Percentiles rank a stretch among this genome's conserved stretches.
Evolutionary conservation across 1,140 invertebrate genomes (phyloP).

Genomic region (Scaptodrosophila lebanonensis): DNA sequence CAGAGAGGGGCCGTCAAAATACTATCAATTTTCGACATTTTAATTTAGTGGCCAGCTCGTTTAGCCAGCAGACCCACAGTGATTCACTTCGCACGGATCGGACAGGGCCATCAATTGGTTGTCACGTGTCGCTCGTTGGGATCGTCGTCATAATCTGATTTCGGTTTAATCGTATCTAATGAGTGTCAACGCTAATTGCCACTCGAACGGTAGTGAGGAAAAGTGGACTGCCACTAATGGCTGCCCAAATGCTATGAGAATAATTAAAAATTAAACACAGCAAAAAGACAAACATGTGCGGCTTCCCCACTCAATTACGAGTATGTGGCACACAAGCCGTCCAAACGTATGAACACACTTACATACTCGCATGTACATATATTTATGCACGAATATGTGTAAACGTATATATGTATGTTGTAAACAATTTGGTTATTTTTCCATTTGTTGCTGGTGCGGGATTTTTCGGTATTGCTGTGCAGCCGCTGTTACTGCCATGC

Average conservation of each 20-base stretch:
- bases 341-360: too few relatives aligned
- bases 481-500: too few relatives aligned
- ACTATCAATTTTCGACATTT: conserved; percentile 31
- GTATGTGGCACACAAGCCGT: too few relatives aligned
- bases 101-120: conserved; percentile 20
- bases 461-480: too few relatives aligned
- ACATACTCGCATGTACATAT: not conserved
- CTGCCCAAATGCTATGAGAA: conserved; percentile 7
- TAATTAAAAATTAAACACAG: conserved; percentile 1
- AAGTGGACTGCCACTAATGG: conserved; percentile 16
- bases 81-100: not conserved
- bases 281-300: too few relatives aligned
- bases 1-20: conserved; percentile 26
- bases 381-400: not conserved
- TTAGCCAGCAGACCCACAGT: conserved; percentile 46
- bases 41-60: conserved; percentile 36
- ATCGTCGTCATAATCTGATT: conserved; percentile 56
- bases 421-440: not conserved
- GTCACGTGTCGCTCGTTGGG: conserved; percentile 54
- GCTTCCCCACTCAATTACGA: too few relatives aligned
- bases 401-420: not conserved
- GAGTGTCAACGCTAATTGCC: conserved; percentile 69
- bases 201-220: too few relatives aligned
- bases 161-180: conserved; percentile 68
- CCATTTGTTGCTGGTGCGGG: too few relatives aligned